Base-by-base conservation (phyloP, 2,797 vertebrate species). In the Poecilia picta region DNA sequence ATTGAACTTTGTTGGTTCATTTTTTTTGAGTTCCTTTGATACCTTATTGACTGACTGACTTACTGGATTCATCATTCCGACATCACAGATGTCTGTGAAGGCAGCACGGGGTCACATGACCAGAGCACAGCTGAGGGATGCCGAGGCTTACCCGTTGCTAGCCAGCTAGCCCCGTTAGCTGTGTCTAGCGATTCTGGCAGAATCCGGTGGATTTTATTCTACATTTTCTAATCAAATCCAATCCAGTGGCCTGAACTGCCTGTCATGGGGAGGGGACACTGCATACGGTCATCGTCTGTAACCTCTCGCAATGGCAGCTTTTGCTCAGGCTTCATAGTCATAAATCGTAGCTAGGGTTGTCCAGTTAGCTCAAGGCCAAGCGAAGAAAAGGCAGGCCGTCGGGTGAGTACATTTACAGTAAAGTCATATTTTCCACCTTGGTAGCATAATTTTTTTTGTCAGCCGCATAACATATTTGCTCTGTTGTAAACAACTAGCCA, bases 121-220 rank as follows among this genome's bases (percentile, higher is more conserved):
- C 75, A 47, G 51, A 1, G 79, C 88, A 92, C 93, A 94, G 94
- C 94, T 94, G 93, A 94, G 91, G 78, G 89, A 86, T 77, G 89
- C 83, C 77, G 90, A 85, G 90, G 83, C 83, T 93, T 83, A 91
- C 81, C 85, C 78, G 74, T 79, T 87, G 89, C 83, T 92, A 94
- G 85, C 91, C 81, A 77, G 81, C 81, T 93, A 93, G 93, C 94
- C 15, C 11, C 81, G 79, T 88, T 94, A 93, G 90, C 91, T 71
- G 79, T 43, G 87, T 83, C 72, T 73, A 16, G 76, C 81, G 85
- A 87, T 84, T 80, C 87, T 78, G 83, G 62, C 45, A 77, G 79
- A 77, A 76, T 53, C 46, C 28, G 43, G 13, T 55, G 43, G 49
- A 45, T 77, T 31, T 79, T 45, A 8, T 13, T 33, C 59, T 73